phyloP scores from a whole-genome alignment of 1,140 invertebrate species.

The Lanistes nyassanus region DNA sequence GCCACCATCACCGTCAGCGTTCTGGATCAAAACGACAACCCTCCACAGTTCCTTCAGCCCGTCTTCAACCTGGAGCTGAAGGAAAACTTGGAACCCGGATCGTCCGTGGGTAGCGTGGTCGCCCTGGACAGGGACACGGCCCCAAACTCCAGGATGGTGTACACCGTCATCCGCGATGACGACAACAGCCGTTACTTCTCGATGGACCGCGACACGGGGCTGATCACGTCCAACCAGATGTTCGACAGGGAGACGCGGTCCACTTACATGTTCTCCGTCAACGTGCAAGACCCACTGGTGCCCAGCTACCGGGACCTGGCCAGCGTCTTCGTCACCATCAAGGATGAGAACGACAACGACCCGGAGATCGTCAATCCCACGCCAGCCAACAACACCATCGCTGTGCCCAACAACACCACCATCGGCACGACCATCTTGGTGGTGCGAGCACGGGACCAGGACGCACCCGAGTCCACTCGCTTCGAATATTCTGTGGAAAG shows the following conservation, averaged over 20 bases:
- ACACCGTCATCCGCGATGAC: conserved; percentile 76
- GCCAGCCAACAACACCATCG: conserved; percentile 45
- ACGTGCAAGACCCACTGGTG: conserved; percentile 78
- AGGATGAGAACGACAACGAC: conserved; percentile 92
- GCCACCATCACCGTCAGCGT: conserved; percentile 68
- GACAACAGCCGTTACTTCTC: conserved; percentile 71
- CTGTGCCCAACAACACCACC: conserved; percentile 38
- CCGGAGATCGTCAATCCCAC: conserved; percentile 71
- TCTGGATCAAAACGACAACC: conserved; percentile 74
- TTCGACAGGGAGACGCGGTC: conserved; percentile 86
- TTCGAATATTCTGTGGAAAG: conserved; percentile 43
- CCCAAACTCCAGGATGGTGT: conserved; percentile 84
- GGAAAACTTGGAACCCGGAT: conserved; percentile 80
- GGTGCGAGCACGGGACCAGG: conserved; percentile 47
- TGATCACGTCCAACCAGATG: conserved; percentile 74
- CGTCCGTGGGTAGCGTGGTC: conserved; percentile 81
- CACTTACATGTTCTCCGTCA: conserved; percentile 79
- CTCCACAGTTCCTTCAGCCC: conserved; percentile 46
- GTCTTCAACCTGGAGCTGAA: conserved; percentile 65
- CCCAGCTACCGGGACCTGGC: conserved; percentile 69
- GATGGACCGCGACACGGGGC: conserved; percentile 73
- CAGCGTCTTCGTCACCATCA: conserved; percentile 47
- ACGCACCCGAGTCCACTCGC: conserved; percentile 42
- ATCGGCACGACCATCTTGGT: conserved; percentile 38
- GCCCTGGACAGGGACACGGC: conserved; percentile 90